phyloP scores from a whole-genome alignment of 2,797 vertebrate genomes.

The Holocentrus rufus region DNA sequence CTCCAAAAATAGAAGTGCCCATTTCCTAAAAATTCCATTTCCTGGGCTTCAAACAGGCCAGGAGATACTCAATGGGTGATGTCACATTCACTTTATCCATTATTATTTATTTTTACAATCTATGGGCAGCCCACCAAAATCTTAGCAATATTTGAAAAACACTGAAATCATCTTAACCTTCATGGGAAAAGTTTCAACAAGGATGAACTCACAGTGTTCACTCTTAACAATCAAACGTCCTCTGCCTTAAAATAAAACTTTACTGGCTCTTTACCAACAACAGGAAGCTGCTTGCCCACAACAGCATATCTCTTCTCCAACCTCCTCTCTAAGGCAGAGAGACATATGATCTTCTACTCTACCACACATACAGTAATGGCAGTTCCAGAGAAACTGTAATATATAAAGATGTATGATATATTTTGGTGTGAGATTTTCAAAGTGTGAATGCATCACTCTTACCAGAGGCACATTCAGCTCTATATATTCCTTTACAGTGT shows the following conservation, averaged over 20 bases:
- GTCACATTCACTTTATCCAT: too few relatives aligned
- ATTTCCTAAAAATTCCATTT: background rate
- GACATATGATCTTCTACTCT: slow-evolving; percentile 4
- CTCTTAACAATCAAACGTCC: slow-evolving; percentile 2
- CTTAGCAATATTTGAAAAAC: too few relatives aligned
- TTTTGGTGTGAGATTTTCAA: slow-evolving; percentile 37
- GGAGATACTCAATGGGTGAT: background rate
- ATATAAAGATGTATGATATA: slow-evolving; percentile 3
- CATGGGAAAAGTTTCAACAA: slow-evolving; percentile 15
- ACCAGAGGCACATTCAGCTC: slow-evolving; percentile 6
- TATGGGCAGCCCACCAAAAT: too few relatives aligned
- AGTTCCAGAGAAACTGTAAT: slow-evolving; percentile 2
- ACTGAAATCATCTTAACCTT: too few relatives aligned
- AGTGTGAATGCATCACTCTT: slow-evolving; percentile 26
- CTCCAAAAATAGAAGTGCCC: too few relatives aligned
- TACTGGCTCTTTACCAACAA: background rate
- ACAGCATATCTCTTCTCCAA: background rate
- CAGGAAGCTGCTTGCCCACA: background rate
- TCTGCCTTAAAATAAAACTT: slow-evolving; percentile 13
- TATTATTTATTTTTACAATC: too few relatives aligned
- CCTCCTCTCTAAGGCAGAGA: background rate
- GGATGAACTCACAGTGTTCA: background rate
- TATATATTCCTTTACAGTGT: background rate
- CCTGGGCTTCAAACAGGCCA: background rate
- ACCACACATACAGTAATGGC: background rate